Conservation (phyloP, 2,113 vertebrate species). For the Heteronetta atricapilla region DNA sequence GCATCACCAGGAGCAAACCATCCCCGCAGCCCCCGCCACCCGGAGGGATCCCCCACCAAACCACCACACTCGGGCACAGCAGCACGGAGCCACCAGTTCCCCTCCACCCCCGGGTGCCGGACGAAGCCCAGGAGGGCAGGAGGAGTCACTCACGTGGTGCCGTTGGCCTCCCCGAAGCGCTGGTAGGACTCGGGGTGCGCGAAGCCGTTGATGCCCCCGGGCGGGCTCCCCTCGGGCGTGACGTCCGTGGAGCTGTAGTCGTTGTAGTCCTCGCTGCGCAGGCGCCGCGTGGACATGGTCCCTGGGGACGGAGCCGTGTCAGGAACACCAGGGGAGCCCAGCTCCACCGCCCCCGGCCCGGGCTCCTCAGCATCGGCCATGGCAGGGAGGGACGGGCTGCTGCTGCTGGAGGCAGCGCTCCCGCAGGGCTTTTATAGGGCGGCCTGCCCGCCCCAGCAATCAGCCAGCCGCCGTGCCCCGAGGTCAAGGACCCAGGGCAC, state of each 20-base stretch:
- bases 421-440: conserved; percentile 46
- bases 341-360: conserved; percentile 21
- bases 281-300: conserved; percentile 79
- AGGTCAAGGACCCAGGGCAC: background rate
- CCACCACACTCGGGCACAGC: background rate
- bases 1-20: background rate
- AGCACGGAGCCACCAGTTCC: background rate
- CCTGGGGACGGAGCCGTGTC: conserved; percentile 56
- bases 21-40: background rate
- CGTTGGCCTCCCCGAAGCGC: conserved; percentile 72
- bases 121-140: background rate
- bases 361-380: conserved; percentile 55
- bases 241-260: conserved; percentile 82
- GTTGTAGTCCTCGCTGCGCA: conserved; percentile 77
- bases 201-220: conserved; percentile 25
- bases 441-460: background rate
- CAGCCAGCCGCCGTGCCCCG: background rate
- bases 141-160: conserved; percentile 76
- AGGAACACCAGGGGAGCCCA: background rate
- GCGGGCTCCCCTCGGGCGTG: conserved; percentile 71
- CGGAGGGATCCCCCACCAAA: background rate
- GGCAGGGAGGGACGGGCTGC: fast-evolving
- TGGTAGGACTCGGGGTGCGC: conserved; percentile 71
- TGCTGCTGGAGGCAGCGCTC: background rate
- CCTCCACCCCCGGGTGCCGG: fast-evolving